These are phyloP conservation scores for Lithophane socia DNA, from an alignment of 2,888 invertebrate genomes.

Conservation along the genomic window DNA sequence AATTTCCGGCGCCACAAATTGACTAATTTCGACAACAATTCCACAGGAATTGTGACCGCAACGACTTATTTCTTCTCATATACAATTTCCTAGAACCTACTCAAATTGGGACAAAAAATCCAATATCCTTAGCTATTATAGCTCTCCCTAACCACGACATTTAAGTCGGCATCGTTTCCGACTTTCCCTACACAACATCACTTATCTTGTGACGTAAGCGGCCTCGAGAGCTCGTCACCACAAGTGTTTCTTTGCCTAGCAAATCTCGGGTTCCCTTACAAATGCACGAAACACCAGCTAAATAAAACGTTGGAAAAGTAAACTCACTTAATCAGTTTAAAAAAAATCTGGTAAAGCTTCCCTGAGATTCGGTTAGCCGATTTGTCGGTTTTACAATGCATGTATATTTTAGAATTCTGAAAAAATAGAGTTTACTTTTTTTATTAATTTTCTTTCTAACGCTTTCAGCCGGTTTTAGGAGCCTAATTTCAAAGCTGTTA, in stretches of 20 bases:
- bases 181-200: slow-evolving; percentile 24
- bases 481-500: not conserved
- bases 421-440: not conserved
- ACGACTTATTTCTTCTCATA: slow-evolving; percentile 12
- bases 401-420: not conserved
- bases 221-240: slow-evolving; percentile 33
- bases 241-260: slow-evolving; percentile 42
- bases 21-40: slow-evolving; percentile 21
- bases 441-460: not conserved
- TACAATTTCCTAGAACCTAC: slow-evolving; percentile 2
- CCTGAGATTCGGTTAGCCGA: not conserved
- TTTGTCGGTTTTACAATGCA: slow-evolving; percentile 5
- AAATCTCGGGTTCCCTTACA: slow-evolving; percentile 23
- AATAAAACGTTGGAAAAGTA: slow-evolving; percentile 15
- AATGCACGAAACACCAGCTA: slow-evolving; percentile 14
- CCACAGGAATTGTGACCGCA: slow-evolving; percentile 7
- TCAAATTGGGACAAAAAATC: slow-evolving; percentile 2
- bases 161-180: slow-evolving; percentile 39
- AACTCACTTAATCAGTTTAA: slow-evolving; percentile 11
- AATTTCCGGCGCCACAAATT: slow-evolving; percentile 16
- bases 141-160: slow-evolving; percentile 7
- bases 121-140: slow-evolving; percentile 15
- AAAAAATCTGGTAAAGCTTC: not conserved
- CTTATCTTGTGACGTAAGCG: slow-evolving; percentile 52
- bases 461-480: not conserved